Conservation (phyloP, 2,797 vertebrate species). For the Macrochelys suwanniensis region DNA sequence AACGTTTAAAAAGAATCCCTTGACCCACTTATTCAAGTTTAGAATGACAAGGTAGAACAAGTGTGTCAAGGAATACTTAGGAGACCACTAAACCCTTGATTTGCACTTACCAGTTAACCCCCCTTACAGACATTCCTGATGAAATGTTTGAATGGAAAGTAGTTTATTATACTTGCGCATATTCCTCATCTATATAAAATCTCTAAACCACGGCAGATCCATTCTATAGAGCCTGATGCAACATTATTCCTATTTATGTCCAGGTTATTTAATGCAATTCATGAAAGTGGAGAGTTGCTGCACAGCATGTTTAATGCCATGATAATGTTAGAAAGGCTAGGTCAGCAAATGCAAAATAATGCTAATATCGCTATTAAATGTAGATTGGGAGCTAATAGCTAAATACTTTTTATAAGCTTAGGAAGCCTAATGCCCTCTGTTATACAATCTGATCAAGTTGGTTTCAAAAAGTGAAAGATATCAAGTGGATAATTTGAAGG, state of each 20-base stretch:
- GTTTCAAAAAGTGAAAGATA: background rate
- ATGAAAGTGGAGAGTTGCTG: background rate
- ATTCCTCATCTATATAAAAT: background rate
- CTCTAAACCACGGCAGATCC: background rate
- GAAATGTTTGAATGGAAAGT: background rate
- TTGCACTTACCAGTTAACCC: background rate
- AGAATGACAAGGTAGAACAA: background rate
- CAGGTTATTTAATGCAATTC: background rate
- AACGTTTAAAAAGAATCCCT: background rate
- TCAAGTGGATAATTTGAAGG: background rate
- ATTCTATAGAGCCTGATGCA: background rate
- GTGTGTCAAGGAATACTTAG: background rate
- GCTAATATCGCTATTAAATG: background rate
- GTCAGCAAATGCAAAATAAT: background rate
- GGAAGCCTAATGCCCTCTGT: background rate
- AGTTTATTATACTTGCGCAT: background rate
- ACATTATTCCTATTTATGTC: background rate
- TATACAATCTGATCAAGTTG: background rate
- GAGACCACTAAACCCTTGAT: background rate
- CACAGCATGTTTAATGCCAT: background rate
- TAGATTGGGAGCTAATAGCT: background rate
- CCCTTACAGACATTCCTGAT: background rate
- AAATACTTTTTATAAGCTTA: background rate
- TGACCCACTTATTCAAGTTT: too few relatives aligned
- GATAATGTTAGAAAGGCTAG: background rate